phyloP scores from a whole-genome alignment of 1,140 invertebrate species.

The Thaumetopoea pityocampa region DNA sequence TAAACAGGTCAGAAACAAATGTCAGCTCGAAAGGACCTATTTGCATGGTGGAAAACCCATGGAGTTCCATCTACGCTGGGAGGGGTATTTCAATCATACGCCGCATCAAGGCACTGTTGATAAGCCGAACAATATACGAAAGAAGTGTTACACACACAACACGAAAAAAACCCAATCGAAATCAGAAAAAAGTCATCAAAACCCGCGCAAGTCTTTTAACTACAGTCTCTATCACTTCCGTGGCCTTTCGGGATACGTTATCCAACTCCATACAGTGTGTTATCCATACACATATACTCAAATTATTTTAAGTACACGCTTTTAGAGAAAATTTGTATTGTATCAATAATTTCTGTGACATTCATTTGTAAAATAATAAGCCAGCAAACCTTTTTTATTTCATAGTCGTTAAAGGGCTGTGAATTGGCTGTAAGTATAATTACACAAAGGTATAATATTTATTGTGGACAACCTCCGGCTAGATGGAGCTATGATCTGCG shows the following conservation, averaged over 20 bases:
- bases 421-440: no score
- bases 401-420: no score
- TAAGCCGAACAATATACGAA: constrained; percentile 39
- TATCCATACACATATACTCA: constrained; percentile 27
- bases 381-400: no score
- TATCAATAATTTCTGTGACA: no score
- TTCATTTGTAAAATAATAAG: no score
- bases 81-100: constrained; percentile 38
- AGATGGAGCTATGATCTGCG: no score
- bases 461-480: no score
- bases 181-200: constrained; percentile 62
- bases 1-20: no score
- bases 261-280: constrained; percentile 28
- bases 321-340: constrained; percentile 11
- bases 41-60: constrained; percentile 1
- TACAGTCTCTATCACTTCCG: constrained; percentile 61
- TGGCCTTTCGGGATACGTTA: constrained; percentile 64
- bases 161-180: constrained; percentile 67
- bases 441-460: no score
- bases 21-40: constrained; percentile 13
- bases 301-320: constrained; percentile 49
- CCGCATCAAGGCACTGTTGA: constrained; percentile 53
- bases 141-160: constrained; percentile 58
- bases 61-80: constrained; percentile 21
- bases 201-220: constrained; percentile 67